Conservation (phyloP, 2,797 vertebrate species). For the Lophotriccus pileatus region DNA sequence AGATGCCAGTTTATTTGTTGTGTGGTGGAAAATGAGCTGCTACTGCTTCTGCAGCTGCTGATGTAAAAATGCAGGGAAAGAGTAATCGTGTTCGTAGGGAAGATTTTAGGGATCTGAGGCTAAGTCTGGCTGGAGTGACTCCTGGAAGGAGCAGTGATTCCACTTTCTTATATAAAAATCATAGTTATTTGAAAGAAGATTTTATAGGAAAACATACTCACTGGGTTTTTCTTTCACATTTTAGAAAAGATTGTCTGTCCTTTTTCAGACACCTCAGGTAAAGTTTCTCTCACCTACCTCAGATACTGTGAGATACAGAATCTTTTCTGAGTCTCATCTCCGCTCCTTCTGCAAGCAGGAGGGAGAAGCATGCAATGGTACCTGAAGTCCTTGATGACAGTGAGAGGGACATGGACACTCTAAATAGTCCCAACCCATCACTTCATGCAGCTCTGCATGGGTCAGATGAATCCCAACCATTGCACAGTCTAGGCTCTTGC, state of each 20-base stretch:
- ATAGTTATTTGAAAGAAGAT: neutral
- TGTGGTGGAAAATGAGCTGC: neutral
- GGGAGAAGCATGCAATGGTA: neutral
- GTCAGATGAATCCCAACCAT: neutral
- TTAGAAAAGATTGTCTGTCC: neutral
- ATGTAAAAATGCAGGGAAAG: neutral
- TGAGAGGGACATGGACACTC: neutral
- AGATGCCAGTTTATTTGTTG: neutral
- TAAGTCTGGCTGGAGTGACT: neutral
- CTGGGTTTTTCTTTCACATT: neutral
- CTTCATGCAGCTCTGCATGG: neutral
- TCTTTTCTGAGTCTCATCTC: neutral
- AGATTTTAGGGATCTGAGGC: neutral
- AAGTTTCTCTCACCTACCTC: neutral
- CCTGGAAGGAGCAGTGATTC: neutral
- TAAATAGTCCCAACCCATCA: neutral
- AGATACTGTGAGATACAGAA: neutral
- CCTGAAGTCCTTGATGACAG: accelerated
- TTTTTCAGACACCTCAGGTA: neutral
- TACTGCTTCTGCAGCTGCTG: neutral
- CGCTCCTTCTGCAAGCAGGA: neutral
- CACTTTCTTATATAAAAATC: too few relatives aligned
- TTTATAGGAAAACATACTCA: accelerated
- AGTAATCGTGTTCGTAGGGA: neutral
- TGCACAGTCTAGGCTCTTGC: neutral